A percentile compares a stretch with the other conserved stretches of the same genome.
Conservation (phyloP, 2,888 invertebrate genomes). For the Dorcus parallelipipedus region DNA sequence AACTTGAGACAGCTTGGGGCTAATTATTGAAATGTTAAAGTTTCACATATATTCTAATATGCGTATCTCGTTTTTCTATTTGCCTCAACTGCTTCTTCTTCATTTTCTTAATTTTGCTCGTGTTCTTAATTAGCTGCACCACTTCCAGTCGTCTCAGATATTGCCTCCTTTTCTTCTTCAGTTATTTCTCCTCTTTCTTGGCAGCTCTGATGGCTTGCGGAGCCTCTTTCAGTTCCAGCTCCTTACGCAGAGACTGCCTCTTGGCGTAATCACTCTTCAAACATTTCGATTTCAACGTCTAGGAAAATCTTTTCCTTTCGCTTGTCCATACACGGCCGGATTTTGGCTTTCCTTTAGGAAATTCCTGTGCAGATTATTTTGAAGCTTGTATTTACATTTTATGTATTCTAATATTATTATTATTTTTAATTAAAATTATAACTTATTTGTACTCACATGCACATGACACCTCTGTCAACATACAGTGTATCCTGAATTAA, state of each 20-base stretch:
- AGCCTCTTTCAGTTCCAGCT: constrained; percentile 66
- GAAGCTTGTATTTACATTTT: too few species aligned
- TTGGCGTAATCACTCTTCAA: constrained; percentile 61
- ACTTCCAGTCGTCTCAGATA: constrained; percentile 71
- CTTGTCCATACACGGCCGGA: constrained; percentile 78
- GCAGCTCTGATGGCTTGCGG: constrained; percentile 59
- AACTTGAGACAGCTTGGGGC: too few species aligned
- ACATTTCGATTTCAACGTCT: constrained; percentile 68
- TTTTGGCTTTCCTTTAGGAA: constrained; percentile 64
- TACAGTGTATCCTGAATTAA: too few species aligned
- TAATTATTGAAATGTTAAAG: too few species aligned
- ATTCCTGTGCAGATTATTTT: not conserved
- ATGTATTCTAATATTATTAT: too few species aligned
- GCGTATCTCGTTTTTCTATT: constrained; percentile 74
- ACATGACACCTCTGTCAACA: too few species aligned
- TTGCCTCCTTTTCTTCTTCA: constrained; percentile 65
- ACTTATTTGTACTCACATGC: too few species aligned
- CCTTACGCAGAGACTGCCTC: constrained; percentile 63
- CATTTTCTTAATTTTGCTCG: constrained; percentile 75
- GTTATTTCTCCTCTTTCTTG: constrained; percentile 58
- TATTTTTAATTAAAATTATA: too few species aligned
- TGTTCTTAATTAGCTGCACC: constrained; percentile 79
- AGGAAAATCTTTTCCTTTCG: constrained; percentile 63
- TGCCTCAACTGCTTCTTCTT: constrained; percentile 74
- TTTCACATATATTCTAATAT: too few species aligned